Percentiles rank a stretch among this genome's conserved stretches.
These are phyloP conservation scores for Drosophila albomicans DNA, from an alignment of 1,140 invertebrate species.

Conservation along the genomic window DNA sequence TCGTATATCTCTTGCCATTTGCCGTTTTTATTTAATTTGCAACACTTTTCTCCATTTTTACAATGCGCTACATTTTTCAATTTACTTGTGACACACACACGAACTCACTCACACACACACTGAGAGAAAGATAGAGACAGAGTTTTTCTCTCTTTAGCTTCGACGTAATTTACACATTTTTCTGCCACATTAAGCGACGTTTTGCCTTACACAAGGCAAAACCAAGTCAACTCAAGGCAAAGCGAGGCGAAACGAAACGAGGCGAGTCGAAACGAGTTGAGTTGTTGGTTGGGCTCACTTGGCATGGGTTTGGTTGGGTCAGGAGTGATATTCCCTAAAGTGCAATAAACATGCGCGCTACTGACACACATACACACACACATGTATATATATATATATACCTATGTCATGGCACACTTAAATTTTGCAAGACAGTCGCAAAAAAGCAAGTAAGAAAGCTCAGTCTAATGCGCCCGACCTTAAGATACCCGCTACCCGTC, in stretches of 20 bases:
- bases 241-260: slow-evolving; percentile 17
- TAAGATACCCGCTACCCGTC: too few species aligned
- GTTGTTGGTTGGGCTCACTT: slow-evolving; percentile 58
- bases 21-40: slow-evolving; percentile 78
- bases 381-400: slow-evolving; percentile 30
- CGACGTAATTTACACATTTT: slow-evolving; percentile 82
- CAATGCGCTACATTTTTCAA: slow-evolving; percentile 69
- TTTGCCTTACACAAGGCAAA: slow-evolving; percentile 46
- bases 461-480: too few species aligned
- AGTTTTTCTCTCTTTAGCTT: slow-evolving; percentile 29
- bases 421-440: slow-evolving; percentile 45
- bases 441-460: slow-evolving; percentile 14
- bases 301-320: slow-evolving; percentile 43
- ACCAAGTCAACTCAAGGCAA: slow-evolving; percentile 18
- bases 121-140: slow-evolving; percentile 8
- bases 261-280: slow-evolving; percentile 24
- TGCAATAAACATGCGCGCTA: slow-evolving; percentile 82
- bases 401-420: slow-evolving; percentile 72
- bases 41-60: slow-evolving; percentile 72
- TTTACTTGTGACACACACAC: slow-evolving; percentile 68
- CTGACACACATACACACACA: slow-evolving; percentile 63
- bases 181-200: slow-evolving; percentile 81
- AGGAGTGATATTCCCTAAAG: slow-evolving; percentile 72
- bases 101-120: slow-evolving; percentile 45
- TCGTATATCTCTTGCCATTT: slow-evolving; percentile 61